phyloP scores from a whole-genome alignment of 2,113 vertebrate species.

The Struthidea cinerea region DNA sequence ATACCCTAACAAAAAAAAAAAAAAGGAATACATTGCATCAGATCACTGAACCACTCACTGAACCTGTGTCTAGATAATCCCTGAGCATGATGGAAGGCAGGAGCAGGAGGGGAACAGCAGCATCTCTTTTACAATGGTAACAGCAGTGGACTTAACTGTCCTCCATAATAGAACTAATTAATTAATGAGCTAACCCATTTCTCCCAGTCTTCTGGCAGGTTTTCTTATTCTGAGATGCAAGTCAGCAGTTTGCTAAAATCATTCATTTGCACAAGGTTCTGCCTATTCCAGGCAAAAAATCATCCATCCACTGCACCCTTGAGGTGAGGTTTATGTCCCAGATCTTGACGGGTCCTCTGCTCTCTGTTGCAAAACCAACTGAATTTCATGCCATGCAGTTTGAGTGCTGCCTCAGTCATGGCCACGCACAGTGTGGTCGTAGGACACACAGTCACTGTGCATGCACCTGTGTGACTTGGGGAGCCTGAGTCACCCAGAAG shows the following conservation, averaged over 20 bases:
- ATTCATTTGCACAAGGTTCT: neutral
- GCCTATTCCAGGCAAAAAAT: neutral
- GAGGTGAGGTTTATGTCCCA: neutral
- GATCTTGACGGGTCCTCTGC: rapidly evolving
- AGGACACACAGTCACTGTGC: neutral
- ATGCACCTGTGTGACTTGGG: neutral
- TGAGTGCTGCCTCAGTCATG: neutral
- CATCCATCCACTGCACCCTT: neutral
- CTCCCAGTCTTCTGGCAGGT: neutral
- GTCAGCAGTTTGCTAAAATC: neutral
- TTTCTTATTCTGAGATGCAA: neutral
- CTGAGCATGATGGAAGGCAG: neutral
- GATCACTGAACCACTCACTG: neutral
- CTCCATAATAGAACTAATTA: neutral
- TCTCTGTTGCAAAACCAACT: neutral
- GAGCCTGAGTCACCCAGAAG: neutral
- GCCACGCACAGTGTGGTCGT: rapidly evolving
- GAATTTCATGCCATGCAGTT: neutral
- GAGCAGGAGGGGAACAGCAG: neutral
- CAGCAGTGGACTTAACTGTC: neutral
- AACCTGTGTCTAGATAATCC: neutral
- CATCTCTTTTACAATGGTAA: neutral
- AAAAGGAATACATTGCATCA: neutral
- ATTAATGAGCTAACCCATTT: neutral
- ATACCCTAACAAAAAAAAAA: neutral